These are phyloP conservation scores for Linurgus olivaceus DNA, from an alignment of 2,797 vertebrate species.

Conservation along the genomic window DNA sequence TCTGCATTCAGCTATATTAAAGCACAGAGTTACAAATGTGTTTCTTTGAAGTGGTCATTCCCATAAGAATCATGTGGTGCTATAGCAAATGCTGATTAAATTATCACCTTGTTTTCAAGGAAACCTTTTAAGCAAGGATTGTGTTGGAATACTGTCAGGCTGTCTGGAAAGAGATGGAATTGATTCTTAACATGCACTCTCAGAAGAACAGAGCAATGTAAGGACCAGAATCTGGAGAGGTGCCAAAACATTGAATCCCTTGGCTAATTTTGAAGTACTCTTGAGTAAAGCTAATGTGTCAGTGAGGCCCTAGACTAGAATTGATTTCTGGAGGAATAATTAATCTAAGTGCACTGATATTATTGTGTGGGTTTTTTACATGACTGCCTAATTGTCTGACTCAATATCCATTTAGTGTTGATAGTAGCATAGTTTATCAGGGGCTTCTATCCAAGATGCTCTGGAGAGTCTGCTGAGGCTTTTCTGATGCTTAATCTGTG, in stretches of 20 bases:
- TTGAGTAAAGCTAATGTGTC: neutral
- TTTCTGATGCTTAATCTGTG: neutral
- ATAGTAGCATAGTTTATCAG: neutral
- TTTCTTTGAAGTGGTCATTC: neutral
- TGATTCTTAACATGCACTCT: neutral
- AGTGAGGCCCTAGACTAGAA: neutral
- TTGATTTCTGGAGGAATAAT: constrained; percentile 24
- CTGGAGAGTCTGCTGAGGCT: neutral
- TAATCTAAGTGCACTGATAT: constrained; percentile 25
- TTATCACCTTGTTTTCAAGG: neutral
- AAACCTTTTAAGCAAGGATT: neutral
- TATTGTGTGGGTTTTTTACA: neutral
- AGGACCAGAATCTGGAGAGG: neutral
- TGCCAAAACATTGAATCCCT: neutral
- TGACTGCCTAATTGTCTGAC: neutral
- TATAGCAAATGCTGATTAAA: neutral
- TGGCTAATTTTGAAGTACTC: neutral
- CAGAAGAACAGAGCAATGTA: neutral
- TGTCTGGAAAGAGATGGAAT: neutral
- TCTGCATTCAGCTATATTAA: neutral
- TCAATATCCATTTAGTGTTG: neutral
- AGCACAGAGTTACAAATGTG: neutral
- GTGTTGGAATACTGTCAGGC: neutral
- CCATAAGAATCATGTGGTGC: neutral
- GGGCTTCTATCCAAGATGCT: neutral